Percentiles rank a stretch among this genome's conserved stretches.
Evolutionary conservation across 1,140 invertebrate species (phyloP).

Genomic region (Steinernema khuongi): DNA sequence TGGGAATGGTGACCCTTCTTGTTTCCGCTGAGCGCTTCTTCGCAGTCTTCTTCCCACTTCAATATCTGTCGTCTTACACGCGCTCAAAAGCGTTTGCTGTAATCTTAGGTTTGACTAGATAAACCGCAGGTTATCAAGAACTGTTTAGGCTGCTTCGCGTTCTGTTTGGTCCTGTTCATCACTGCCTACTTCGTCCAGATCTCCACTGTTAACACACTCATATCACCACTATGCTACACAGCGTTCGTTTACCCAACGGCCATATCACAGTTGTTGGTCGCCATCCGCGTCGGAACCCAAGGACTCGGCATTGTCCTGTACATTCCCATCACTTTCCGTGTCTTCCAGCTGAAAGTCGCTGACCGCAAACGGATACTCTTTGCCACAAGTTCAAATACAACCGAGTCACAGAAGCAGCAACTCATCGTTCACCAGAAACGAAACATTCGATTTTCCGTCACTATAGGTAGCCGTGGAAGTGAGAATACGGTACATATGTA

Average conservation of each 20-base stretch:
- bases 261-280: neutral
- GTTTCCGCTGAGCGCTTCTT: neutral
- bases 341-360: neutral
- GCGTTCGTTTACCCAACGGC: neutral
- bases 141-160: too few relatives aligned
- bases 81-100: neutral
- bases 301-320: neutral
- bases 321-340: neutral
- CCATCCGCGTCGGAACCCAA: neutral
- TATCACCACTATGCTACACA: constrained; percentile 7
- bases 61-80: neutral
- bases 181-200: too few relatives aligned
- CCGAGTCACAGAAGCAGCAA: too few relatives aligned
- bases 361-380: neutral
- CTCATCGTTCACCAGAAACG: neutral
- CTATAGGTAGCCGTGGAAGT: neutral
- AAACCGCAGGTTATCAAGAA: too few relatives aligned
- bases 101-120: too few relatives aligned
- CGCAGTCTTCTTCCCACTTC: neutral
- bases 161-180: too few relatives aligned
- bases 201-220: too few relatives aligned
- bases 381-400: neutral
- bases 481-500: too few relatives aligned
- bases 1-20: neutral
- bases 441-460: neutral